Evolutionary conservation across 2,113 vertebrate genomes (phyloP).

Genomic region (Plectropomus leopardus): DNA sequence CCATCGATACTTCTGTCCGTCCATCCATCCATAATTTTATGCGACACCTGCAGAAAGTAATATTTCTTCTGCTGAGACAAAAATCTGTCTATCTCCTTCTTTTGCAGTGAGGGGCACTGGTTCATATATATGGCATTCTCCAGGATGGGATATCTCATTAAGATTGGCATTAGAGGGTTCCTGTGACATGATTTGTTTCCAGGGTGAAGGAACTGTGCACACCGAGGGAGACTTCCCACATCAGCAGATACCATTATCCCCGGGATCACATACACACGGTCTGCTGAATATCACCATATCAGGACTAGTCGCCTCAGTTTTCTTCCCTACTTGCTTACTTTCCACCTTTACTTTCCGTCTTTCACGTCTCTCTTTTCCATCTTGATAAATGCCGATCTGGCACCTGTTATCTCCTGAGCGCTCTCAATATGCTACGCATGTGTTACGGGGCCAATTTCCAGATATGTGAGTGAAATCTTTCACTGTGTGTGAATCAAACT

Average conservation of each 20-base stretch:
- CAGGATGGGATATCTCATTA: constrained; percentile 61
- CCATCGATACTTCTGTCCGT: neutral
- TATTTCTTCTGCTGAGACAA: constrained; percentile 53
- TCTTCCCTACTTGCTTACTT: constrained; percentile 40
- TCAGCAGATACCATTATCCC: constrained; percentile 61
- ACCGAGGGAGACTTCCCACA: constrained; percentile 45
- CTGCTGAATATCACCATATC: constrained; percentile 53
- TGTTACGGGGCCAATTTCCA: constrained; percentile 46
- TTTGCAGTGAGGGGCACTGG: constrained; percentile 12
- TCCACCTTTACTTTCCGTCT: constrained; percentile 46
- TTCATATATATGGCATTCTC: constrained; percentile 57
- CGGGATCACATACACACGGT: constrained; percentile 43
- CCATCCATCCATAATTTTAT: neutral
- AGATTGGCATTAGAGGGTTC: constrained; percentile 70
- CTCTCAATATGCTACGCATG: constrained; percentile 48
- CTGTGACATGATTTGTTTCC: constrained; percentile 66
- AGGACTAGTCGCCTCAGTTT: constrained; percentile 43
- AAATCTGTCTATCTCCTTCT: constrained; percentile 47
- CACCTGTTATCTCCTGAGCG: constrained; percentile 52
- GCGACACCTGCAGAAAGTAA: constrained; percentile 23
- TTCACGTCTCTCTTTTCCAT: constrained; percentile 16
- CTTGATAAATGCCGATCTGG: constrained; percentile 56
- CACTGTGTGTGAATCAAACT: neutral
- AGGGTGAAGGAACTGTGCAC: constrained; percentile 56
- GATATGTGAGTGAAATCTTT: constrained; percentile 43